Evolutionary conservation across 2,888 invertebrate genomes (phyloP).

Genomic region (Cephus pulcher): DNA sequence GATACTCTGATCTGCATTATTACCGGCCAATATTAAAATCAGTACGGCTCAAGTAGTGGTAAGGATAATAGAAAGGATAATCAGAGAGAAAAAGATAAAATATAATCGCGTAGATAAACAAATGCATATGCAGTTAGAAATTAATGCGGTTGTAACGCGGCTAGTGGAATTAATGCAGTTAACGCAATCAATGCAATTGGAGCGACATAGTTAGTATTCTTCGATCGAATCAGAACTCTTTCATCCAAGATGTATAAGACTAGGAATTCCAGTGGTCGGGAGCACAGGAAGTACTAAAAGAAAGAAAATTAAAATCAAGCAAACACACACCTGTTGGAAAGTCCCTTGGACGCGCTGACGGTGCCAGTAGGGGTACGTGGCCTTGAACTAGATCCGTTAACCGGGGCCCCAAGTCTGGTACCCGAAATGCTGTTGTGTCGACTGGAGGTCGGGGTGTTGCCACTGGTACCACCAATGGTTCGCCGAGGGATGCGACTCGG

Average conservation of each 20-base stretch:
- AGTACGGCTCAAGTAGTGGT: background rate
- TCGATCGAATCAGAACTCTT: background rate
- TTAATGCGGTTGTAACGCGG: background rate
- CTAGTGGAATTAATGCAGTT: slow-evolving; percentile 15
- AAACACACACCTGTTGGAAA: slow-evolving; percentile 74
- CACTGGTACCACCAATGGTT: slow-evolving; percentile 71
- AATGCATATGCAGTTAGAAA: background rate
- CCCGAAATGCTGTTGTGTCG: slow-evolving; percentile 73
- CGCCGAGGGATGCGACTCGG: slow-evolving; percentile 87
- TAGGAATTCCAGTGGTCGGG: background rate
- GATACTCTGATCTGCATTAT: background rate
- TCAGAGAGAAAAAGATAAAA: background rate
- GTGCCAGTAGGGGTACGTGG: slow-evolving; percentile 84
- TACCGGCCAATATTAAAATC: background rate
- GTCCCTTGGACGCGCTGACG: slow-evolving; percentile 78
- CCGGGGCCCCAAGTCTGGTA: slow-evolving; percentile 71
- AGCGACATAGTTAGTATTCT: background rate
- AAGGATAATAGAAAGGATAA: background rate
- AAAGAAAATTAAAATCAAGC: background rate
- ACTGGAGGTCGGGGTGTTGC: slow-evolving; percentile 71
- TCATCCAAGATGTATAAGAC: slow-evolving; percentile 35
- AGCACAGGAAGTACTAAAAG: background rate
- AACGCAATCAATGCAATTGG: slow-evolving; percentile 56
- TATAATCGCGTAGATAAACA: background rate
- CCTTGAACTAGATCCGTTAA: slow-evolving; percentile 73